Percentiles rank a stretch among this genome's conserved stretches.
Conservation (phyloP, 2,113 vertebrate species). For the Nymphicus hollandicus region DNA sequence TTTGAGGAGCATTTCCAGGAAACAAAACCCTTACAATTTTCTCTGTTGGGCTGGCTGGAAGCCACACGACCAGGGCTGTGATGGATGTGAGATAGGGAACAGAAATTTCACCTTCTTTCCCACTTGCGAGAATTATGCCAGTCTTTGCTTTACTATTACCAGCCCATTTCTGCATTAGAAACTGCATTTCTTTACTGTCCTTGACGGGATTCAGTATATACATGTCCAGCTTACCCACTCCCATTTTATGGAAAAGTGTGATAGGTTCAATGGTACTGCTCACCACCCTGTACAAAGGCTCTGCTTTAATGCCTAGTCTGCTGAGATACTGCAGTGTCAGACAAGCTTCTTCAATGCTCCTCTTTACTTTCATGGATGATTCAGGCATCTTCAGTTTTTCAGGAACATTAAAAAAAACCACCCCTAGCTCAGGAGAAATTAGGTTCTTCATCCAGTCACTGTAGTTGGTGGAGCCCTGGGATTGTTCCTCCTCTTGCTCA, state of each 20-base stretch:
- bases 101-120: slow-evolving; percentile 97
- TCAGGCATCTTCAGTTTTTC: slow-evolving; percentile 92
- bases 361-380: slow-evolving; percentile 90
- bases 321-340: slow-evolving; percentile 92
- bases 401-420: slow-evolving; percentile 96
- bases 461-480: slow-evolving; percentile 88
- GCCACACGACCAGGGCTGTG: slow-evolving; percentile 95
- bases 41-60: slow-evolving; percentile 91
- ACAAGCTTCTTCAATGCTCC: slow-evolving; percentile 95
- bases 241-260: slow-evolving; percentile 96
- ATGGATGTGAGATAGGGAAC: slow-evolving; percentile 98
- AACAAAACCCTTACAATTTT: slow-evolving; percentile 97
- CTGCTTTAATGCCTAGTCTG: slow-evolving; percentile 90
- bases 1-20: slow-evolving; percentile 97
- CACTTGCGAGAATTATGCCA: slow-evolving; percentile 88
- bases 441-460: slow-evolving; percentile 97
- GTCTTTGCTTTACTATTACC: slow-evolving; percentile 99
- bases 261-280: slow-evolving; percentile 93
- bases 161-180: slow-evolving; percentile 98
- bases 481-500: slow-evolving; percentile 91
- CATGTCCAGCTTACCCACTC: slow-evolving; percentile 96
- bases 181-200: slow-evolving; percentile 99
- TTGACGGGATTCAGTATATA: slow-evolving; percentile 96
- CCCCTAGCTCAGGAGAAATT: slow-evolving; percentile 95
- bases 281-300: slow-evolving; percentile 90